These are phyloP conservation scores for Rugalucina vietnamica DNA, from an alignment of 2,888 invertebrate genomes.

Conservation along the genomic window DNA sequence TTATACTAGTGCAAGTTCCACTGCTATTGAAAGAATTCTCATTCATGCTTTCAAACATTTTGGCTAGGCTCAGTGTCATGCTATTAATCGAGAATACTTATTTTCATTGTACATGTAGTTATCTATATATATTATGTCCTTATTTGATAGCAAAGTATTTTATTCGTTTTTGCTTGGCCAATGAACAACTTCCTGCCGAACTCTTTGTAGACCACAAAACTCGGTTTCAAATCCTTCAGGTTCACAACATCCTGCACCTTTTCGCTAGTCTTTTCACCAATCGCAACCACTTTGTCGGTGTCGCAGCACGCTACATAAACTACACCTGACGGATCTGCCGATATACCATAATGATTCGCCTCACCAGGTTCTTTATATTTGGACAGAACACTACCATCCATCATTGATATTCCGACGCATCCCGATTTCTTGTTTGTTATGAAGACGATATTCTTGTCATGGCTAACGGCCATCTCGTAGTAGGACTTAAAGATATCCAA, in stretches of 20 bases:
- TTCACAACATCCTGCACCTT: not conserved
- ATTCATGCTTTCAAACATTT: too few relatives aligned
- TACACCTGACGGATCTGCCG: not conserved
- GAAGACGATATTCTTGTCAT: not conserved
- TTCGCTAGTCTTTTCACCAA: not conserved
- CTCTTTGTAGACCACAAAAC: not conserved
- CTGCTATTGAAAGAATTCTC: too few relatives aligned
- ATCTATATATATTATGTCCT: too few relatives aligned
- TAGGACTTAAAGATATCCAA: not conserved
- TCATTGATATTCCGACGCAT: not conserved
- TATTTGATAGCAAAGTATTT: constrained; percentile 5
- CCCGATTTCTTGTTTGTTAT: not conserved
- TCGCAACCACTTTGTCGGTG: not conserved
- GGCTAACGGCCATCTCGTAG: not conserved
- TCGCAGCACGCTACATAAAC: not conserved
- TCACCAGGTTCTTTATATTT: not conserved
- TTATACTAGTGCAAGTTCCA: too few relatives aligned
- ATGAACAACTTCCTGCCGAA: not conserved
- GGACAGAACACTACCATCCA: not conserved
- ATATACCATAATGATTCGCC: not conserved
- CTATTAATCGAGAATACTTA: too few relatives aligned
- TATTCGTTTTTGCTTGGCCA: not conserved
- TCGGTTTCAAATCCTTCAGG: not conserved
- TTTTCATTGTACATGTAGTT: too few relatives aligned
- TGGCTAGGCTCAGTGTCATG: too few relatives aligned